Base-by-base conservation (phyloP, 1,140 invertebrate genomes). In the Anoplophora glabripennis region DNA sequence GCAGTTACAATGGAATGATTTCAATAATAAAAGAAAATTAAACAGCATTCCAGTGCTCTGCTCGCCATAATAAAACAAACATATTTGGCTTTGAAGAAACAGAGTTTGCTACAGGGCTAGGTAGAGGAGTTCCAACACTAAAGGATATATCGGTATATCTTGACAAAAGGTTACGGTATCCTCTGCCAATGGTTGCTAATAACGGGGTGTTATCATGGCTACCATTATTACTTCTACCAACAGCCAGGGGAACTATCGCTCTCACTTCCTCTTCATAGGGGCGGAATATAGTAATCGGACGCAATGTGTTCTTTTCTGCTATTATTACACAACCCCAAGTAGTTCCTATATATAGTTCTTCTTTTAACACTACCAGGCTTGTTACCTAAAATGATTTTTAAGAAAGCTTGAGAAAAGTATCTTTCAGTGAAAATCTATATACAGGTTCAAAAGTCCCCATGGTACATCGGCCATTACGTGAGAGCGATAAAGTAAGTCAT, bases 281-380 rank as follows among this genome's bases (percentile, higher is more conserved):
- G 49, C 93, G 79, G 75, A 95, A 96, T 11, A 95, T 89, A 0
- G 92, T 94, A 33, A 95, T 86, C 0, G 93, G 94, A 15, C 89
- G 79, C 53, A 96, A 78, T 3, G 89, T 85, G 41, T 82, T 80
- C 35, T 86, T 83, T 74, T 93, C 91, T 2, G 90, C 91, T 1
- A 96, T 88, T 14, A 96, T 89, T 34, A 96, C 79, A 71, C 93
- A 94, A 7, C 94, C 94, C 89, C 92, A 94, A 1, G 89, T 91
- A 1, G 93, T 96, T 36, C 93, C 94, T 51, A 94, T 88, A 71
- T 93, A 94, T 7, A 95, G 76, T 57, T 88, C 83, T 52, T 83
- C 83, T 44, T 84, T 81, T 61, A 87, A 77, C 14, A 85, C 79
- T 53, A 88, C 86, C 55, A 95, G 73, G 35, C 89, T 87, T 9